Conservation (phyloP, 2,113 vertebrate species). For the Diglossa brunneiventris region DNA sequence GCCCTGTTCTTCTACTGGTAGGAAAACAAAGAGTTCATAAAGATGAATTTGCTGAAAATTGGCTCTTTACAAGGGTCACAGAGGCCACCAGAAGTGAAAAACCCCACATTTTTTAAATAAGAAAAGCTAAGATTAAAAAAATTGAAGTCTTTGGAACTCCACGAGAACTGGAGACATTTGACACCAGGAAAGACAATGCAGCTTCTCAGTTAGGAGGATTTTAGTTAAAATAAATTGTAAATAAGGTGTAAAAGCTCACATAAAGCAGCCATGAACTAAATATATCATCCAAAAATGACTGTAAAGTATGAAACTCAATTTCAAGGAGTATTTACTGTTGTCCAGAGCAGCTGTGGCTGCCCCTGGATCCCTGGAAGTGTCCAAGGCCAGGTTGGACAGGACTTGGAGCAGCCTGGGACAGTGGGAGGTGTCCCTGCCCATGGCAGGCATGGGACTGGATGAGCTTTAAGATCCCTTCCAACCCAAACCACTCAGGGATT, state of each 20-base stretch:
- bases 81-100: neutral
- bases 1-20: neutral
- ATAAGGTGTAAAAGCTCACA: neutral
- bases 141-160: neutral
- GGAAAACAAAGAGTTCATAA: neutral
- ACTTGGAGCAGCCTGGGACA: neutral
- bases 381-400: neutral
- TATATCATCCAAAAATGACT: neutral
- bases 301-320: neutral
- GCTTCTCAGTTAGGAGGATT: neutral
- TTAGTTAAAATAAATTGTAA: neutral
- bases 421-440: neutral
- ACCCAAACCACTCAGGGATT: neutral
- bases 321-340: neutral
- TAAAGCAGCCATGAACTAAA: neutral
- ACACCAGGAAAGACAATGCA: neutral
- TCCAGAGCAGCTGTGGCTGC: neutral
- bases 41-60: neutral
- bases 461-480: neutral
- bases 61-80: neutral
- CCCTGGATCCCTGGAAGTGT: neutral
- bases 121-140: neutral
- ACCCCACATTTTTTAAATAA: rapidly evolving
- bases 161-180: rapidly evolving
- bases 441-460: neutral